Evolutionary conservation across 1,140 invertebrate genomes (phyloP).

Genomic region (Phocides pigmalion): DNA sequence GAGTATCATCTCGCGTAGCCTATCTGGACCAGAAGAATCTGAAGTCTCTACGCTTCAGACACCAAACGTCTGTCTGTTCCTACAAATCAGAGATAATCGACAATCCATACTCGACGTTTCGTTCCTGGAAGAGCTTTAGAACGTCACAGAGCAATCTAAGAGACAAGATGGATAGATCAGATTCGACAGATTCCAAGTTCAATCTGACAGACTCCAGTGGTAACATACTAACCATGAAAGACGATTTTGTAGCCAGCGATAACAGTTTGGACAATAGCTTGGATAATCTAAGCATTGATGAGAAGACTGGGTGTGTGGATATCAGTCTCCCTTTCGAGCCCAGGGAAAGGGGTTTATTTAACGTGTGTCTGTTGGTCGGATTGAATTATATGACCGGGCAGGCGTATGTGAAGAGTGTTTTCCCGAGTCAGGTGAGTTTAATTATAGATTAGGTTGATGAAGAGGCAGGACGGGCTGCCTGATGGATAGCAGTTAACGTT

Average conservation of each 20-base stretch:
- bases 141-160: constrained; percentile 62
- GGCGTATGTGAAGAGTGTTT: constrained; percentile 88
- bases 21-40: constrained; percentile 62
- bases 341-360: constrained; percentile 83
- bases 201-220: constrained; percentile 66
- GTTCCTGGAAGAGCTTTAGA: constrained; percentile 74
- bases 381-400: constrained; percentile 84
- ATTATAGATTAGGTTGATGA: not conserved
- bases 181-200: constrained; percentile 60
- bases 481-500: no score
- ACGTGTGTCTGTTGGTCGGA: constrained; percentile 87
- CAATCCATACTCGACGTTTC: constrained; percentile 68
- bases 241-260: constrained; percentile 43
- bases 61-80: constrained; percentile 72
- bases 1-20: constrained; percentile 79
- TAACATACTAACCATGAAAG: constrained; percentile 56
- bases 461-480: no score
- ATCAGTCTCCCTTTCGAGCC: constrained; percentile 66
- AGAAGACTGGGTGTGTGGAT: constrained; percentile 71
- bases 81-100: constrained; percentile 67
- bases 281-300: constrained; percentile 64
- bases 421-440: constrained; percentile 85
- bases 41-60: constrained; percentile 52
- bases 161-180: constrained; percentile 54
- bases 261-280: constrained; percentile 45